Evolutionary conservation across 2,797 vertebrate species (phyloP).

Genomic region (Malurus leucopterus): DNA sequence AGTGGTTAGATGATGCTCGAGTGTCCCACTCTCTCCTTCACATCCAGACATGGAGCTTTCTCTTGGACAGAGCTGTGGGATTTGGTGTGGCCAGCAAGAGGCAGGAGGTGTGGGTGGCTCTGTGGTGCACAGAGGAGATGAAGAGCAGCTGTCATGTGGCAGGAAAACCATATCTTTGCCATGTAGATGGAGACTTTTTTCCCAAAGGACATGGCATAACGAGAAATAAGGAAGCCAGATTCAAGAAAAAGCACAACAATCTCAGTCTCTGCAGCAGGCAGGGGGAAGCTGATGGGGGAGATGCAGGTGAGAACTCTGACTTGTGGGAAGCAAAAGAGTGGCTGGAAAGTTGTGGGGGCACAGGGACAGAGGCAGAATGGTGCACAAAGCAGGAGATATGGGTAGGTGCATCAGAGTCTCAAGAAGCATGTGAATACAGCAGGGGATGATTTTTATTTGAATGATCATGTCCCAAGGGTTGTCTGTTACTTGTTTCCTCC

Average conservation of each 20-base stretch:
- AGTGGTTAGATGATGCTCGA: rapidly evolving
- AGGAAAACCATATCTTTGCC: not conserved
- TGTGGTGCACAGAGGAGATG: not conserved
- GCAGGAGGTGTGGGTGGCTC: not conserved
- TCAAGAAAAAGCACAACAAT: not conserved
- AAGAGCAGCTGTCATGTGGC: not conserved
- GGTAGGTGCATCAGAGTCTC: not conserved
- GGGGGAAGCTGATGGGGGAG: not conserved
- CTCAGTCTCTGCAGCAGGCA: not conserved
- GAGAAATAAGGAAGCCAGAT: not conserved
- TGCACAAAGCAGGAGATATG: not conserved
- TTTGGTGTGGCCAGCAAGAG: not conserved
- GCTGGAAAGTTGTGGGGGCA: not conserved
- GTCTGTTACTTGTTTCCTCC: not conserved
- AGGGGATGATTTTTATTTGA: not conserved
- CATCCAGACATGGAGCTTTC: rapidly evolving
- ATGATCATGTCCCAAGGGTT: not conserved
- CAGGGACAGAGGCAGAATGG: not conserved
- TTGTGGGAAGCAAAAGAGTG: not conserved
- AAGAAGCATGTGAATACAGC: not conserved
- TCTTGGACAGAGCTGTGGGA: not conserved
- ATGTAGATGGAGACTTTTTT: not conserved
- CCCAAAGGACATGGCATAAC: not conserved
- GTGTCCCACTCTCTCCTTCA: not conserved
- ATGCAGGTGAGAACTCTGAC: not conserved